Percentiles rank a stretch among this genome's conserved stretches.
phyloP scores from a whole-genome alignment of 2,797 vertebrate species.

The Anas acuta region DNA sequence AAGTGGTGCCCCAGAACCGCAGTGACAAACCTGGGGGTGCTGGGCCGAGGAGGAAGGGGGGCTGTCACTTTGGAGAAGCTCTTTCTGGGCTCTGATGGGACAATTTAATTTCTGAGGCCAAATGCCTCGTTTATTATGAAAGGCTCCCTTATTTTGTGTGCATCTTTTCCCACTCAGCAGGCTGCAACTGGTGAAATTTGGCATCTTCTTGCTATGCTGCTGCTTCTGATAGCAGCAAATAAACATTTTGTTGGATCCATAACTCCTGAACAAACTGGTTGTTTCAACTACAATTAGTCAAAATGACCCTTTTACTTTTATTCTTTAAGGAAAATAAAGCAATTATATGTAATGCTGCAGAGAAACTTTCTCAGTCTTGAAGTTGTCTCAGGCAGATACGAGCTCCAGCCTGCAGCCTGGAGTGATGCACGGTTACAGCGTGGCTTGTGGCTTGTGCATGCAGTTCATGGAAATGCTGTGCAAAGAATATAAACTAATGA shows the following conservation, averaged over 20 bases:
- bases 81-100: neutral
- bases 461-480: neutral
- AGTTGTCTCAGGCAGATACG: neutral
- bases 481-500: neutral
- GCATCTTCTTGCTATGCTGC: neutral
- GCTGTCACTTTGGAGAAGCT: neutral
- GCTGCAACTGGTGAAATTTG: neutral
- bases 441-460: neutral
- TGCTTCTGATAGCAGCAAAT: neutral
- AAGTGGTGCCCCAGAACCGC: neutral
- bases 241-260: neutral
- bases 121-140: neutral
- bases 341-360: neutral
- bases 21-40: fast-evolving
- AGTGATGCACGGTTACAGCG: fast-evolving
- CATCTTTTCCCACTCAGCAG: neutral
- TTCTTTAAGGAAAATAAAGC: neutral
- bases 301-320: neutral
- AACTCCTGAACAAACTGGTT: neutral
- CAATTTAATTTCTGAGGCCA: neutral
- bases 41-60: neutral
- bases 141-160: neutral
- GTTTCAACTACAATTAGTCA: neutral
- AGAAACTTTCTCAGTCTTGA: neutral
- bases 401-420: neutral